Base-by-base conservation (phyloP, 2,888 invertebrate genomes). In the Protonemura montana region DNA sequence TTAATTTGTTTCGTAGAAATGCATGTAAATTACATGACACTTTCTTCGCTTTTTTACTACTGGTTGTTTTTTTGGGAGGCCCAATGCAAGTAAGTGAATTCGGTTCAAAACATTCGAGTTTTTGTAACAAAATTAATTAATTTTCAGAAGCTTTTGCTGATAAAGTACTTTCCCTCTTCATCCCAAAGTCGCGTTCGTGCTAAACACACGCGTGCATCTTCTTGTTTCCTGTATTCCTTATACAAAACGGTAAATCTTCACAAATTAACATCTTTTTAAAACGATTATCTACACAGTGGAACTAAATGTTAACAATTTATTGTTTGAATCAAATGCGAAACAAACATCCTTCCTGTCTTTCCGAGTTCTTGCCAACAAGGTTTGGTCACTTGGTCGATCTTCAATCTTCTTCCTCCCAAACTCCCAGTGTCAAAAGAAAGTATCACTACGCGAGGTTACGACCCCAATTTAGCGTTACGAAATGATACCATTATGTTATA, bases 401-500 rank as follows among this genome's bases (percentile, higher is more conserved):
- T 41, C 5, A 13, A 13, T 13, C 41, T 16, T 59, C 59, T 59
- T 21, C 59, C 21, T 59, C 21, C 59, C 13, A 59, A 59, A 16
- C 1, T 21, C 59, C 21, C 59, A 59, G 59, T 59, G 59, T 59
- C 59, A 59, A 59, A 59, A 59, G 59, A 59, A 59, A 59, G 59
- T 59, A 59, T 21, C 13, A 21, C 59, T 59, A 10, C 59, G 3
- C 59, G 59, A 59, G 59, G 59, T 59, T 59, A 59, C 59, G 59
- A 59, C 59, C 59, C 59, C 16, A 59, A 59, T 59, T 59, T 1
- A 59, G 21, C 59, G 13, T 59, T 59, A 59, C 59, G 59, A 59
- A 59, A 59, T 59, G 59, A 59, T 59, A 59, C 59, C 59, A 59
- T 59, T 59, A 59, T 59, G 16, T 59, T 59, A 59, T 59, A 59